phyloP scores from a whole-genome alignment of 2,888 invertebrate species.

The Yponomeuta plumbellus region DNA sequence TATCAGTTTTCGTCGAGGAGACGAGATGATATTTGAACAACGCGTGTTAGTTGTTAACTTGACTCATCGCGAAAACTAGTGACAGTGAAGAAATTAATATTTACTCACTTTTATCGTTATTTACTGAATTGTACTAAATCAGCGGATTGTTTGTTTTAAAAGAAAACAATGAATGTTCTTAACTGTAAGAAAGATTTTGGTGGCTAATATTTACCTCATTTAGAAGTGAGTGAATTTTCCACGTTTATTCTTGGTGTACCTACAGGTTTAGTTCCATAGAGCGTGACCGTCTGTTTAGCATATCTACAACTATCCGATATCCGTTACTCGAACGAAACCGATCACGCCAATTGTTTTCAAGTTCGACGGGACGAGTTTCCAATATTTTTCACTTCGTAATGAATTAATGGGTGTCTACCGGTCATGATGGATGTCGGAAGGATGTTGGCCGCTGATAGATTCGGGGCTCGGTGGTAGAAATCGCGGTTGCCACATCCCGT shows the following conservation, averaged over 20 bases:
- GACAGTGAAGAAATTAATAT: too few relatives aligned
- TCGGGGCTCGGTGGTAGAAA: conserved; percentile 40
- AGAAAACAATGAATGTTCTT: too few relatives aligned
- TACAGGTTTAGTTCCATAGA: neutral
- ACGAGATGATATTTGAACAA: conserved; percentile 3
- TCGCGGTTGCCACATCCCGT: conserved; percentile 45
- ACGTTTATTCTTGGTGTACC: neutral
- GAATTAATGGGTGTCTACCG: conserved; percentile 5
- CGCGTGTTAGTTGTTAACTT: neutral
- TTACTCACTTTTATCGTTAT: too few relatives aligned
- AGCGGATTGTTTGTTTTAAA: too few relatives aligned
- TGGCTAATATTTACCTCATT: neutral
- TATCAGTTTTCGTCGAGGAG: neutral
- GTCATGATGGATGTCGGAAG: conserved; percentile 40
- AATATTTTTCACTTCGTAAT: conserved; percentile 7
- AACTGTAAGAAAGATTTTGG: neutral
- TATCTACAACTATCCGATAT: neutral
- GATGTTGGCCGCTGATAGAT: conserved; percentile 29
- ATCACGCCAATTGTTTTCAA: neutral
- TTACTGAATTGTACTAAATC: neutral
- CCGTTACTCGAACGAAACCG: neutral
- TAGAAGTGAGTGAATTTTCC: neutral
- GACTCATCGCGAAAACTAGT: neutral
- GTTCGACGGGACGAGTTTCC: neutral
- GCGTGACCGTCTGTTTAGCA: neutral